Evolutionary conservation across 2,888 invertebrate genomes (phyloP).

Genomic region (Torymus aiolomorphi): DNA sequence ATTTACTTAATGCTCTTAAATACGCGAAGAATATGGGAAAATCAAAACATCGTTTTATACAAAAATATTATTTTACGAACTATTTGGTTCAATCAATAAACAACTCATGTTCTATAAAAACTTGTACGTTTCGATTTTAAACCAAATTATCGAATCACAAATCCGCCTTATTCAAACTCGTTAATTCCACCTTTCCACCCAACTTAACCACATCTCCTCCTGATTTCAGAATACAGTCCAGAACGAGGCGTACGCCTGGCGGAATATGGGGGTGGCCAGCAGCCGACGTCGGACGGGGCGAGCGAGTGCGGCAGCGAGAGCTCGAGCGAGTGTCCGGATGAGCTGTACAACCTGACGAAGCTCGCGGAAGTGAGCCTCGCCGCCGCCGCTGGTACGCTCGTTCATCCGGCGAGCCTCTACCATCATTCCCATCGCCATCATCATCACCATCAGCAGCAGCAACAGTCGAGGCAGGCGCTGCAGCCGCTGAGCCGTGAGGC

Average conservation of each 20-base stretch:
- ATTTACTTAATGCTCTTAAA: no score
- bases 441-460: no score
- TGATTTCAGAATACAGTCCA: conserved; percentile 68
- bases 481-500: conserved; percentile 51
- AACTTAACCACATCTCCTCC: no score
- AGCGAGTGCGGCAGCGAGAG: conserved; percentile 74
- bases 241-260: conserved; percentile 68
- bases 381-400: conserved; percentile 79
- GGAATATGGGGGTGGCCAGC: conserved; percentile 71
- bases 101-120: no score
- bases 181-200: no score
- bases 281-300: conserved; percentile 73
- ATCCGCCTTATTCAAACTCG: no score
- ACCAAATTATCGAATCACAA: no score
- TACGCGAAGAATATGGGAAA: no score
- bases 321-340: conserved; percentile 78
- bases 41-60: no score
- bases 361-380: conserved; percentile 85
- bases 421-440: conserved; percentile 48
- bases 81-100: no score
- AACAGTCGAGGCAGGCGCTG: neutral
- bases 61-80: no score
- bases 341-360: conserved; percentile 85
- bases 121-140: no score
- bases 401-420: conserved; percentile 71